Conservation (phyloP, 2,113 vertebrate species). For the Plectropomus leopardus region DNA sequence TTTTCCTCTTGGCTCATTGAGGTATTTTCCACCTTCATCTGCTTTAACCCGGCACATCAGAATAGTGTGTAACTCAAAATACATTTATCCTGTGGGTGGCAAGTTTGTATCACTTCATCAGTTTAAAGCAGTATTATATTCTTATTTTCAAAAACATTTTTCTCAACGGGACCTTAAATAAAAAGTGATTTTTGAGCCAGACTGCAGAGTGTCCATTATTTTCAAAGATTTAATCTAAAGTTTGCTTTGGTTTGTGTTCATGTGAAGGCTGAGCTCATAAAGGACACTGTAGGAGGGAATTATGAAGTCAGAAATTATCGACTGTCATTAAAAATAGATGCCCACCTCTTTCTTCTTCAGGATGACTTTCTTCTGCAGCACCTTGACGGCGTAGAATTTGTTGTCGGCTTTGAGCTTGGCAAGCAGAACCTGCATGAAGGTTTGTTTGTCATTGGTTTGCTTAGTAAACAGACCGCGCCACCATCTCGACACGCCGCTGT, state of each 20-base stretch:
- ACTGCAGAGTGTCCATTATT: background rate
- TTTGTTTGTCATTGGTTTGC: conserved; percentile 66
- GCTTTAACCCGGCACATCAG: background rate
- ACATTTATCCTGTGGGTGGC: background rate
- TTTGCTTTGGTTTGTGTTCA: background rate
- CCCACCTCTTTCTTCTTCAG: conserved; percentile 97
- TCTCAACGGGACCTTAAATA: background rate
- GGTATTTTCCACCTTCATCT: conserved; percentile 22
- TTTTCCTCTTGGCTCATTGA: conserved; percentile 7
- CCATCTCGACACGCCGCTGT: conserved; percentile 40
- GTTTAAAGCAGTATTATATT: too few relatives aligned
- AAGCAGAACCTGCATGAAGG: conserved; percentile 91
- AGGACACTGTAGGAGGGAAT: background rate
- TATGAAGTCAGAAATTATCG: background rate
- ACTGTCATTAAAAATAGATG: background rate
- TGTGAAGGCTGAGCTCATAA: background rate
- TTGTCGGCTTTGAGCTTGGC: conserved; percentile 94
- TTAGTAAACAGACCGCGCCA: conserved; percentile 67
- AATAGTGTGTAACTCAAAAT: background rate
- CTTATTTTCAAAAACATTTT: too few relatives aligned
- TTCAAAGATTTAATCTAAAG: background rate
- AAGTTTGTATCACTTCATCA: too few relatives aligned
- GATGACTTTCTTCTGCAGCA: conserved; percentile 97
- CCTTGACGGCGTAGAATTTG: conserved; percentile 96
- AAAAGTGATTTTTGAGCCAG: background rate